Evolutionary conservation across 2,113 vertebrate genomes (phyloP).

Genomic region (Mus pahari): DNA sequence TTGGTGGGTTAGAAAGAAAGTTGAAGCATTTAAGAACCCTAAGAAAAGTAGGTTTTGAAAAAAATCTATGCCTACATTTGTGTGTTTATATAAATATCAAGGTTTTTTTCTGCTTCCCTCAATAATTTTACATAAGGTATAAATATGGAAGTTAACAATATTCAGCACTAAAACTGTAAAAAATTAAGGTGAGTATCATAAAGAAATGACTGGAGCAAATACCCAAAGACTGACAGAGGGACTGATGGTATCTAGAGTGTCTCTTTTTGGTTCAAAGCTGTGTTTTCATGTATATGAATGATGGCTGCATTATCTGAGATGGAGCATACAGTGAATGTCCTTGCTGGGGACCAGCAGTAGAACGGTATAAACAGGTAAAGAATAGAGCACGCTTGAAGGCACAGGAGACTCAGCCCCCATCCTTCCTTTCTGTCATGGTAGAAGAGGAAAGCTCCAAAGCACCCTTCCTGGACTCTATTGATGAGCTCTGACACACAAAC

Average conservation of each 20-base stretch:
- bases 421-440: neutral
- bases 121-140: neutral
- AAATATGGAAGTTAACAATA: neutral
- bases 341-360: neutral
- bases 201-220: neutral
- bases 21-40: too few relatives aligned
- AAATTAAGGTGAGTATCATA: neutral
- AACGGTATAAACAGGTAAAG: neutral
- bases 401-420: neutral
- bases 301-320: neutral
- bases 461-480: neutral
- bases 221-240: neutral
- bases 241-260: neutral
- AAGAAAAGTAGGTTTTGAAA: too few relatives aligned
- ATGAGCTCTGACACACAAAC: neutral
- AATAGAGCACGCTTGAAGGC: neutral
- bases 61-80: neutral
- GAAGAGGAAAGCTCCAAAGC: neutral
- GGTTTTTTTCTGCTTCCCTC: neutral
- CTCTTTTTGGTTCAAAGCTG: neutral
- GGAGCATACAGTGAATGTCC: neutral
- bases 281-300: neutral
- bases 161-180: neutral
- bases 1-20: too few relatives aligned
- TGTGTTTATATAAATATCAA: neutral